phyloP scores from a whole-genome alignment of 2,888 invertebrate species.

The Papilio elwesi region DNA sequence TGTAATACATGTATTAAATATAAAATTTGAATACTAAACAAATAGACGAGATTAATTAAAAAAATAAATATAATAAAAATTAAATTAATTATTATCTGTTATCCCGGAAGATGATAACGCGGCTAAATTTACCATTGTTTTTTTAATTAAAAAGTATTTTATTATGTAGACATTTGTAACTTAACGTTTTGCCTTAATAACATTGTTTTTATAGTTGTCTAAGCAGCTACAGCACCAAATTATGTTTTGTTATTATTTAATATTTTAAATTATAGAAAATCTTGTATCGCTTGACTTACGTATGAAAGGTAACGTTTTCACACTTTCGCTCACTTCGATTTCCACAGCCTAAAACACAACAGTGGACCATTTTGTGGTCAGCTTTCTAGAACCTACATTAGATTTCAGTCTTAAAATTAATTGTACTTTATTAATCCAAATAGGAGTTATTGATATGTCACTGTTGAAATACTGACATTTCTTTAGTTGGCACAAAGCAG shows the following conservation, averaged over 20 bases:
- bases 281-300: background rate
- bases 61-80: no score
- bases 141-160: no score
- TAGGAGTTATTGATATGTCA: background rate
- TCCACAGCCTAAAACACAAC: constrained; percentile 19
- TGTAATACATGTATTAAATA: background rate
- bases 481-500: background rate
- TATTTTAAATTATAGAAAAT: no score
- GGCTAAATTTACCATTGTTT: no score
- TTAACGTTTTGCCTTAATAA: no score
- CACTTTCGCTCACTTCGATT: constrained; percentile 18
- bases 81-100: no score
- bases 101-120: no score
- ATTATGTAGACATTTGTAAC: no score
- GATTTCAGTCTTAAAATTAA: background rate
- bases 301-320: constrained; percentile 12
- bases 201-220: no score
- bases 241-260: no score
- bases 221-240: no score
- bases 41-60: background rate
- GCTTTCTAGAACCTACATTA: background rate
- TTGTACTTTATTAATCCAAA: background rate
- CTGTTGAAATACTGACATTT: background rate
- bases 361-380: background rate
- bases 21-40: background rate